phyloP scores from a whole-genome alignment of 2,113 vertebrate genomes.

The Acrocephalus kingi region DNA sequence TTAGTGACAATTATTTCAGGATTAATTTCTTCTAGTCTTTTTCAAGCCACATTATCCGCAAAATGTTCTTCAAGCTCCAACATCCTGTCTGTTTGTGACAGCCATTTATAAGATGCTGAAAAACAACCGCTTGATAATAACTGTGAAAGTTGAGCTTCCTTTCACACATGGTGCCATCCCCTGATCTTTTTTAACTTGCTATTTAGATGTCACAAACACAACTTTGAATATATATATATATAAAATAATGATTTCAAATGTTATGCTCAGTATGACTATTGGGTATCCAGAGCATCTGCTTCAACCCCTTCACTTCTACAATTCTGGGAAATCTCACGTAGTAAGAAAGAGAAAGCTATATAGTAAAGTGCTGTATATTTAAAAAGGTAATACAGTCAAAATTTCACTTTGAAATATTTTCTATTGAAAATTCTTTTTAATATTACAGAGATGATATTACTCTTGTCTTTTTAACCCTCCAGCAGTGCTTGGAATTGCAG shows the following conservation, averaged over 20 bases:
- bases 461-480: not conserved
- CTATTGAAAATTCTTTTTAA: not conserved
- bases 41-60: not conserved
- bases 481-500: not conserved
- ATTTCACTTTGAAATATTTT: not conserved
- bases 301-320: not conserved
- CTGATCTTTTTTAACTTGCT: not conserved
- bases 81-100: not conserved
- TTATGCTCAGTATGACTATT: not conserved
- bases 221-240: not conserved
- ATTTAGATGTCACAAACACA: not conserved
- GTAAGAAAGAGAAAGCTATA: not conserved
- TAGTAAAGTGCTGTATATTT: not conserved
- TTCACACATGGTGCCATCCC: not conserved
- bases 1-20: not conserved
- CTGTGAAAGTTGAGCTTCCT: not conserved
- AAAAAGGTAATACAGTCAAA: not conserved
- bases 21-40: not conserved
- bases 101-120: not conserved
- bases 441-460: not conserved
- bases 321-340: not conserved
- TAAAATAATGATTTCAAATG: not conserved
- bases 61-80: not conserved
- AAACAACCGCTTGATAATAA: slow-evolving; percentile 1
- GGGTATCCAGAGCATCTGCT: not conserved